phyloP scores from a whole-genome alignment of 2,797 vertebrate species.

The Syngnathus acus region DNA sequence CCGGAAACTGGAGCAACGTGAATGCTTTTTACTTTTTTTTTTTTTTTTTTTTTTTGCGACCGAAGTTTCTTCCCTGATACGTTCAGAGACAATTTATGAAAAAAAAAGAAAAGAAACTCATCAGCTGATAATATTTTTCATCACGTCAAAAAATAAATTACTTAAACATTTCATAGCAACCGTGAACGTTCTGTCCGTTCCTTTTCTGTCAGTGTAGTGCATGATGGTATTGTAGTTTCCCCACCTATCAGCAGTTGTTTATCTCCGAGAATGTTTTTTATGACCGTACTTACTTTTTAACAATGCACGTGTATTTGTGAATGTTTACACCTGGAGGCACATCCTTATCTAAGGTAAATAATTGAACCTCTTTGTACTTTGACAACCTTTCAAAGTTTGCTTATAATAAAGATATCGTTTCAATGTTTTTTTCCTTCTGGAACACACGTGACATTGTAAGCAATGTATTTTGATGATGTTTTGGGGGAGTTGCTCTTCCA shows the following conservation, averaged over 20 bases:
- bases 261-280: conserved; percentile 10
- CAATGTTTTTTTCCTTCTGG: too few relatives aligned
- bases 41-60: too few relatives aligned
- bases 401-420: too few relatives aligned
- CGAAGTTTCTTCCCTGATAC: too few relatives aligned
- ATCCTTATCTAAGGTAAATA: conserved; percentile 7
- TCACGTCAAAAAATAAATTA: background rate
- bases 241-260: conserved; percentile 8
- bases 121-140: background rate
- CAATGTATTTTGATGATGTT: background rate
- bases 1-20: background rate
- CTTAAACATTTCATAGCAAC: too few relatives aligned
- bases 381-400: background rate
- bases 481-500: background rate
- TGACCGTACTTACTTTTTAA: background rate
- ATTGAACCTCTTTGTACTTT: background rate
- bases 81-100: background rate
- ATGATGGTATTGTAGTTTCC: conserved; percentile 38
- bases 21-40: too few relatives aligned
- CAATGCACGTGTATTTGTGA: background rate
- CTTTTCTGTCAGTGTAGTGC: conserved; percentile 22
- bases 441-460: background rate
- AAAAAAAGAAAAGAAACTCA: background rate
- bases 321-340: background rate
- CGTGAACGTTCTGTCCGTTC: background rate